These are phyloP conservation scores for Eidolon dupreanum DNA, from an alignment of 2,797 vertebrate species.

Conservation along the genomic window DNA sequence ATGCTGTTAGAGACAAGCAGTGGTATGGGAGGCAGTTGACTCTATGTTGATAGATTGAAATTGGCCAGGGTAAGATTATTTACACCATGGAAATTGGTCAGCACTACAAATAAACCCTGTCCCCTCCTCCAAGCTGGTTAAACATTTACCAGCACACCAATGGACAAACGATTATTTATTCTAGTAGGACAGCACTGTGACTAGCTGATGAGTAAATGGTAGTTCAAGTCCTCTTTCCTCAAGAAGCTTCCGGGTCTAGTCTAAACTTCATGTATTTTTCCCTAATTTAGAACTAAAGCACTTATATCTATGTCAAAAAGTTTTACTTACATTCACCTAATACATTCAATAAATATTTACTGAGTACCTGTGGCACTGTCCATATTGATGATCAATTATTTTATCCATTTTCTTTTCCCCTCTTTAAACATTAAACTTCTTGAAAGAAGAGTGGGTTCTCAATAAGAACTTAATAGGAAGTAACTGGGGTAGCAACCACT, in stretches of 20 bases:
- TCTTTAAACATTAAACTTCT: neutral
- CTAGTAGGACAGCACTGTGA: neutral
- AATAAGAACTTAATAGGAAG: neutral
- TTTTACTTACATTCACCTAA: slow-evolving; percentile 10
- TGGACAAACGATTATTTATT: neutral
- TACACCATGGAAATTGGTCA: neutral
- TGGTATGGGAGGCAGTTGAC: neutral
- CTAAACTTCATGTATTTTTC: neutral
- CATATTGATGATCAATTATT: neutral
- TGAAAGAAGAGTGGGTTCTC: neutral
- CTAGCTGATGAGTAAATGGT: neutral
- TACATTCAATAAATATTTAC: neutral
- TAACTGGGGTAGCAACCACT: neutral
- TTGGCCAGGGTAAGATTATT: neutral
- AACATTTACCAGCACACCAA: neutral
- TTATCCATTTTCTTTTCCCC: neutral
- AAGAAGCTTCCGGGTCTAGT: slow-evolving; percentile 30
- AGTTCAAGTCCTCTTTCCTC: neutral
- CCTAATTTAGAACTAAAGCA: neutral
- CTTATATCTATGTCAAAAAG: neutral
- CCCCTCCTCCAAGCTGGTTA: neutral
- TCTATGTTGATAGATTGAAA: neutral
- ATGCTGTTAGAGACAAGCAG: neutral
- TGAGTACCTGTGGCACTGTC: neutral
- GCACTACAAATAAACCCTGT: neutral